phyloP scores from a whole-genome alignment of 1,140 invertebrate species.

The Cotesia glomerata region DNA sequence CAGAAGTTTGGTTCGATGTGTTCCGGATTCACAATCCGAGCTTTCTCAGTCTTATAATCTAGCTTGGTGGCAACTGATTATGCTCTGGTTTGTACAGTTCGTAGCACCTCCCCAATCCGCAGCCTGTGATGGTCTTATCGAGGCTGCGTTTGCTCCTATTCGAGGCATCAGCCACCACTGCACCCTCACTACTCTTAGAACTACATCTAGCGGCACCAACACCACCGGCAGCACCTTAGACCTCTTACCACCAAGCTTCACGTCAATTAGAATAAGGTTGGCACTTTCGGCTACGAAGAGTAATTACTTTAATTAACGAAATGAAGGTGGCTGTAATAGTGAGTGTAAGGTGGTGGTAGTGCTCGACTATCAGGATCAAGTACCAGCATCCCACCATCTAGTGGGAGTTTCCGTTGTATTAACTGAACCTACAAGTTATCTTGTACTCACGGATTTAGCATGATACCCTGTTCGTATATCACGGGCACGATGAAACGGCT shows the following conservation, averaged over 20 bases:
- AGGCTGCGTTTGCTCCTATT: slow-evolving; percentile 23
- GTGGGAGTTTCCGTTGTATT: neutral
- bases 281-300: slow-evolving; percentile 65
- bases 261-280: slow-evolving; percentile 67
- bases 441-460: neutral
- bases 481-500: neutral
- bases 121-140: slow-evolving; percentile 29
- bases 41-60: slow-evolving; percentile 58
- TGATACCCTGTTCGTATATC: neutral
- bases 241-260: slow-evolving; percentile 58
- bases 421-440: neutral
- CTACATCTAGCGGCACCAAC: too few species aligned
- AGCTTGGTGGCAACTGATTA: slow-evolving; percentile 64
- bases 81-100: slow-evolving; percentile 49
- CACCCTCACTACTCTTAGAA: slow-evolving; percentile 28
- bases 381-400: neutral
- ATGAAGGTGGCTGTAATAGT: slow-evolving; percentile 46
- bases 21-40: slow-evolving; percentile 53
- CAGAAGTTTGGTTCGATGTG: slow-evolving; percentile 16
- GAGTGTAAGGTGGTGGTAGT: neutral
- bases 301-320: slow-evolving; percentile 68
- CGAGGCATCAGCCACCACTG: slow-evolving; percentile 22
- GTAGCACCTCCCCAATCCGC: slow-evolving; percentile 32
- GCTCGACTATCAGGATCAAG: neutral
- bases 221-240: slow-evolving; percentile 23